phyloP scores from a whole-genome alignment of 2,113 vertebrate genomes.

The Pelecanoides urinatrix region DNA sequence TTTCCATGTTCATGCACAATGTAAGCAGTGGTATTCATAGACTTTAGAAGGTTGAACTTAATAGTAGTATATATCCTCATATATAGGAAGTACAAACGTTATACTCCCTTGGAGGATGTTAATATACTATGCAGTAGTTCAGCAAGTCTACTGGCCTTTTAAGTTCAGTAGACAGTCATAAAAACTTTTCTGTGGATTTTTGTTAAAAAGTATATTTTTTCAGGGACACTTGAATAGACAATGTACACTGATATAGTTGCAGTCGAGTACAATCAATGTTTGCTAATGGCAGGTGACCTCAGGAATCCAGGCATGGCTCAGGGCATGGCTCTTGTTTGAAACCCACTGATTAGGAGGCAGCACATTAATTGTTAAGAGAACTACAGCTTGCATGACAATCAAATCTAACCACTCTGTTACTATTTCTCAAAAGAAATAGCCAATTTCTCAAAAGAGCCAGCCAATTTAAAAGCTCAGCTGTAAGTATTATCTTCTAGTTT shows the following conservation, averaged over 20 bases:
- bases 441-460: neutral
- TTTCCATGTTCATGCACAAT: neutral
- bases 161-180: neutral
- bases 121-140: neutral
- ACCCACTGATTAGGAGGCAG: neutral
- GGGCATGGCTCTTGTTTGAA: neutral
- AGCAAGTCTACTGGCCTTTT: neutral
- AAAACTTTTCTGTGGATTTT: neutral
- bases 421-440: neutral
- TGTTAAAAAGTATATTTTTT: neutral
- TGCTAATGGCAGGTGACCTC: neutral
- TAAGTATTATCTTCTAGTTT: neutral
- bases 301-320: neutral
- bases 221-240: neutral
- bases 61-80: neutral
- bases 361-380: neutral
- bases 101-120: neutral
- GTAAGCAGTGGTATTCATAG: neutral
- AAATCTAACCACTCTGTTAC: neutral
- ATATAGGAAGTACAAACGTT: neutral
- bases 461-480: neutral
- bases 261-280: neutral
- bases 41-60: neutral
- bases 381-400: neutral
- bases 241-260: neutral